These are phyloP conservation scores for Hydrolagus affinis DNA, from an alignment of 2,113 vertebrate genomes.

Conservation along the genomic window DNA sequence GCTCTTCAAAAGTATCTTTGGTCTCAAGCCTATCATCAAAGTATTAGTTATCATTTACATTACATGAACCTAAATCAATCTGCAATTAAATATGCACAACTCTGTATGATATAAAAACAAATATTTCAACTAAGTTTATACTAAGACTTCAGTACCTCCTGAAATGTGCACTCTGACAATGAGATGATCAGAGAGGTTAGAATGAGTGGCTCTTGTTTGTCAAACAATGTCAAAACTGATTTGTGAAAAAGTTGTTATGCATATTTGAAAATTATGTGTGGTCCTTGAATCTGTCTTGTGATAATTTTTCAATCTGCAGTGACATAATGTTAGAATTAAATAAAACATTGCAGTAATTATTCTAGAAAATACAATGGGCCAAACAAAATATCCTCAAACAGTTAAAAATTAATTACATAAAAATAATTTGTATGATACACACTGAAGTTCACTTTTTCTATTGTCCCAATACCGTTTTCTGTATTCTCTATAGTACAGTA, in stretches of 20 bases:
- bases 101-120: not conserved
- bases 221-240: not conserved
- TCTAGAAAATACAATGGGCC: not conserved
- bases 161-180: not conserved
- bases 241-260: not conserved
- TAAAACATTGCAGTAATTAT: not conserved
- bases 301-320: not conserved
- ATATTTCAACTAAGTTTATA: not conserved
- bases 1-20: not conserved
- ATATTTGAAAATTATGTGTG: not conserved
- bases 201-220: not conserved
- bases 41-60: not conserved
- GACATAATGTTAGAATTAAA: not conserved
- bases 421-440: not conserved
- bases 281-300: not conserved
- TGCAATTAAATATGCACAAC: not conserved
- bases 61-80: not conserved
- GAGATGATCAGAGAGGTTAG: not conserved
- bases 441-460: too few relatives aligned
- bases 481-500: not conserved
- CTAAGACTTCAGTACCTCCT: not conserved
- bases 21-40: not conserved
- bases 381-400: slow-evolving; percentile 18
- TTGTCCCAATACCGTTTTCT: not conserved
- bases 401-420: not conserved